Evolutionary conservation across 2,797 vertebrate species (phyloP), one percentile per base, ranked within the genome.

Genomic region (Phoxinus dragarum): DNA sequence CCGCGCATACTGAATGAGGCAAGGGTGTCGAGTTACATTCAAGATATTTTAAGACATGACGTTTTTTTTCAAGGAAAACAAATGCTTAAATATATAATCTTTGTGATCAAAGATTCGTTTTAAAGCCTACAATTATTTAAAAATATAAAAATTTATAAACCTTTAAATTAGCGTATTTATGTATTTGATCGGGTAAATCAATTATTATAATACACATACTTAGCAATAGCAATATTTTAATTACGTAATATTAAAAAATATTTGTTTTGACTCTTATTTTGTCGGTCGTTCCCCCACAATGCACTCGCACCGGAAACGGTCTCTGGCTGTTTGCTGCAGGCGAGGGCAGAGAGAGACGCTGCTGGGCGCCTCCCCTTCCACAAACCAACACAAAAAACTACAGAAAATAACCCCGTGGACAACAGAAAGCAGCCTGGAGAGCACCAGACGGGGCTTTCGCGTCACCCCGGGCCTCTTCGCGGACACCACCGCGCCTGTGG

Each of bases 361-460:
- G 34, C 59, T 73, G 75, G 76, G 81, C 49, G 66, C 86, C 82
- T 80, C 82, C 76, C 76, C 82, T 80, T 81, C 78, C n/a, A 78
- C 23, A 66, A 75, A 74, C 47, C 71, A 47, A 59, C 59, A 81
- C 82, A 84, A 74, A 84, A 80, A 86, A 64, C 54, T 44, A 49
- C 74, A 38, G 5, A 66, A 79, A 83, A 67, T 27, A 23, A 19
- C 4, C 12, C 72, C 19, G 12, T 34, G 16, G 3, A 14, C 42
- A 2, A 31, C 56, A 38, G 54, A 82, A n/a, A 49, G 34, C 31
- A 34, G 14, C 31, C 3, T n/a, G 6, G 6, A 52, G 3, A 17
- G 3, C 64, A 5, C 2, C 81, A 1, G 31, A 75, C 80, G 49
- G 31, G 66, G 64, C 34, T 54, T n/a, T 16, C 0, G 12, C 81